Percentiles rank a stretch among this genome's conserved stretches.
phyloP scores from a whole-genome alignment of 2,797 vertebrate species.

The Tokudaia muenninki region DNA sequence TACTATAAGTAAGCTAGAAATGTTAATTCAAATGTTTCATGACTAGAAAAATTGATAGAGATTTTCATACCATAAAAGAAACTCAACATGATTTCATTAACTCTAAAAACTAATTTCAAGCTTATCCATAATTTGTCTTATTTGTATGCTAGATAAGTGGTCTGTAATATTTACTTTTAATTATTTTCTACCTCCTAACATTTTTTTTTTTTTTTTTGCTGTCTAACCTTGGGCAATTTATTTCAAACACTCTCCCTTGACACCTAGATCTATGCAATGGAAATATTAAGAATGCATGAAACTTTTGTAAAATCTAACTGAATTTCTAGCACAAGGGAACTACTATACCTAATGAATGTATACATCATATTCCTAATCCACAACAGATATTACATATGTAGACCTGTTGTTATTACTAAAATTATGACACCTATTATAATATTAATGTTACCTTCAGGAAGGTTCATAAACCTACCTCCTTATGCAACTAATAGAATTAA shows the following conservation, averaged over 20 bases:
- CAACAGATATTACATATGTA: neutral
- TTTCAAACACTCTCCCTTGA: constrained; percentile 8
- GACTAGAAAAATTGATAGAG: neutral
- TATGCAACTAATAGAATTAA: neutral
- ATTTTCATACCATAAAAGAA: neutral
- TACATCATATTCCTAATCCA: neutral
- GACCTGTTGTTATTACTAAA: neutral
- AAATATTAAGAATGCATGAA: neutral
- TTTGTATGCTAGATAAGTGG: neutral
- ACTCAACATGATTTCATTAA: neutral
- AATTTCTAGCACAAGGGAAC: constrained; percentile 8
- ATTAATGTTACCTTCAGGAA: constrained; percentile 17
- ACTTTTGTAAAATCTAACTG: neutral
- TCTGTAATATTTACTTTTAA: neutral
- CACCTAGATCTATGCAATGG: neutral
- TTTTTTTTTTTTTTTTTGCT: neutral
- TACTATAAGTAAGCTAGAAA: neutral
- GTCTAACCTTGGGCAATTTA: neutral
- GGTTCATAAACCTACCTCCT: neutral
- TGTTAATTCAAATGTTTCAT: neutral
- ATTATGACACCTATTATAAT: neutral
- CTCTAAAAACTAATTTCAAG: neutral
- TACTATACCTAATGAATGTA: neutral
- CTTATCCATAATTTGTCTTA: neutral
- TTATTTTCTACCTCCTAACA: constrained; percentile 26